phyloP scores from a whole-genome alignment of 2,888 invertebrate genomes.

The Oligia latruncula region DNA sequence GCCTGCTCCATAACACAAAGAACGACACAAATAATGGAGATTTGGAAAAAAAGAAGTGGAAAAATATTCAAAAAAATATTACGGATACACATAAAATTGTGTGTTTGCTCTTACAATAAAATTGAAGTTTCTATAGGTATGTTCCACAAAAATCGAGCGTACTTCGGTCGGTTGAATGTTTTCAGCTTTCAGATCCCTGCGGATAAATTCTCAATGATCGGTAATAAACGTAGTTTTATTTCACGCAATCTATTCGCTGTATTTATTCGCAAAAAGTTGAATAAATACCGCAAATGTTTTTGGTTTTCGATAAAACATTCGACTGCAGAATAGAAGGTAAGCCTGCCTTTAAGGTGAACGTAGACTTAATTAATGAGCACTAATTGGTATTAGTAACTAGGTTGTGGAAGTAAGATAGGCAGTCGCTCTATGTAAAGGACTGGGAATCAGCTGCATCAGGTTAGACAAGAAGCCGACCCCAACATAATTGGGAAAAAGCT shows the following conservation, averaged over 20 bases:
- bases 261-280: constrained; percentile 25
- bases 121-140: constrained; percentile 13
- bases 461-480: neutral
- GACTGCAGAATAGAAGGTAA: neutral
- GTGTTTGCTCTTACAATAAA: constrained; percentile 20
- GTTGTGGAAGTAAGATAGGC: neutral
- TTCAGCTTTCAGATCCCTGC: constrained; percentile 29
- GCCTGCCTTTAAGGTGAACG: neutral
- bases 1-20: neutral
- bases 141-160: constrained; percentile 17
- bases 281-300: constrained; percentile 8
- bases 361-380: neutral
- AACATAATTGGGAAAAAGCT: too few relatives aligned
- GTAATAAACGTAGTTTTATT: constrained; percentile 42
- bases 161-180: constrained; percentile 26
- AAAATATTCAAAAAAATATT: neutral
- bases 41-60: neutral
- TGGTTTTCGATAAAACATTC: neutral
- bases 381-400: neutral
- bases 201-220: constrained; percentile 36
- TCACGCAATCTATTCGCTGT: constrained; percentile 23
- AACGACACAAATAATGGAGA: neutral
- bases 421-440: neutral
- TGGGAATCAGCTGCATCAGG: neutral
- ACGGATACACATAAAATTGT: neutral